phyloP scores from a whole-genome alignment of 2,888 invertebrate species.

The Oscheius sp. region DNA sequence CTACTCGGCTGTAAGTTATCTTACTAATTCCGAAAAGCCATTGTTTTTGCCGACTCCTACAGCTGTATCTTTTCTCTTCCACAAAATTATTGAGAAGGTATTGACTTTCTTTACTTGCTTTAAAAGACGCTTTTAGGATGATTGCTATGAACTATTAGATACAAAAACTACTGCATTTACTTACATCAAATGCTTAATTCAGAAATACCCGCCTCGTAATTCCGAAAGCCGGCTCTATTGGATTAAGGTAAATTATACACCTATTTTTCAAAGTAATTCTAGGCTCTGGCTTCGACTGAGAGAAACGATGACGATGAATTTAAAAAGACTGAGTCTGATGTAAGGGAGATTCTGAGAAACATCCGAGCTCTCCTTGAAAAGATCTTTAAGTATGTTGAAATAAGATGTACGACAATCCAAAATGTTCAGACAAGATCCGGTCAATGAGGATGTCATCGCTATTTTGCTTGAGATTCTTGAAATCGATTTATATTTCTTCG shows the following conservation, averaged over 20 bases:
- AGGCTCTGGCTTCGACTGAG: not conserved
- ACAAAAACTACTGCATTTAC: not conserved
- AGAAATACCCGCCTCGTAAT: constrained; percentile 15
- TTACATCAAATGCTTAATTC: not conserved
- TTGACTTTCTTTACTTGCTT: not conserved
- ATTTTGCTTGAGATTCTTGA: not conserved
- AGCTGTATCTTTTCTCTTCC: constrained; percentile 12
- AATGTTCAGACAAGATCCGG: not conserved
- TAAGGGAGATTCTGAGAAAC: not conserved
- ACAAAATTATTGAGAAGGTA: not conserved
- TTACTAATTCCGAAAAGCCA: not conserved
- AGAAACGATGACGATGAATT: not conserved
- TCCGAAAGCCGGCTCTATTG: constrained; percentile 4
- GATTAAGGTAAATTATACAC: not conserved
- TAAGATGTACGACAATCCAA: not conserved
- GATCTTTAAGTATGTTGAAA: not conserved
- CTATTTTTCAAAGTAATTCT: not conserved
- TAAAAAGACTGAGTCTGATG: not conserved
- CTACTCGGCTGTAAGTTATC: not conserved
- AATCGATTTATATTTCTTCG: not conserved
- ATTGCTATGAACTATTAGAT: not conserved
- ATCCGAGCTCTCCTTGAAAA: too few relatives aligned
- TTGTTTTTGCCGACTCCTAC: not conserved
- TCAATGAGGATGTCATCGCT: not conserved
- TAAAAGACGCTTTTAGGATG: not conserved